Percentiles rank a stretch among this genome's conserved stretches.
Evolutionary conservation across 2,113 vertebrate species (phyloP).

Genomic region (Chaetops frenatus): DNA sequence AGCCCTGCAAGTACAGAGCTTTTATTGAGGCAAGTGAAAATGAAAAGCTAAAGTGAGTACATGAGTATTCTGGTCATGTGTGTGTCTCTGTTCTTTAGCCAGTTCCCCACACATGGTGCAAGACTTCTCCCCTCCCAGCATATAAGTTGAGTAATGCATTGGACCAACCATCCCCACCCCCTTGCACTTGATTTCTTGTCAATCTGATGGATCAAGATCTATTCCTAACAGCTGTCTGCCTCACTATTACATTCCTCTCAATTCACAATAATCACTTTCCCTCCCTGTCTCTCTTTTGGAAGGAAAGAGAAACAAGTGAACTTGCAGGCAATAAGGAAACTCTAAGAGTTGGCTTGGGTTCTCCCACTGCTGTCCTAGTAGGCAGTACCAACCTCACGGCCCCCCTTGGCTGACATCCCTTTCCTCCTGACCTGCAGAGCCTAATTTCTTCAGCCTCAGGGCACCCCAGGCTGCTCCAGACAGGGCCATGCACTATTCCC

Average conservation of each 20-base stretch:
- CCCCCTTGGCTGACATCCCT: neutral
- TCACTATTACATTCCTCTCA: neutral
- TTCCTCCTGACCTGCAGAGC: neutral
- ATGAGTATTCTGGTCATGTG: neutral
- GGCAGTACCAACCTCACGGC: neutral
- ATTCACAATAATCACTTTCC: neutral
- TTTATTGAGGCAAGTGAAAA: neutral
- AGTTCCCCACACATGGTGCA: neutral
- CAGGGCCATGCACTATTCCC: neutral
- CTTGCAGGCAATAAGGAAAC: neutral
- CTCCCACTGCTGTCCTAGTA: neutral
- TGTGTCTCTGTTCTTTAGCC: neutral
- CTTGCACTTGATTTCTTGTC: neutral
- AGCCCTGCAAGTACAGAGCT: neutral
- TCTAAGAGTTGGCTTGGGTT: neutral
- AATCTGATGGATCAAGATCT: neutral
- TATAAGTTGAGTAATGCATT: neutral
- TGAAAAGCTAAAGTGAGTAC: neutral
- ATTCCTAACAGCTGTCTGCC: neutral
- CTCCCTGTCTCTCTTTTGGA: neutral
- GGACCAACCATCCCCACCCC: neutral
- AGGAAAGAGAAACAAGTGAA: neutral
- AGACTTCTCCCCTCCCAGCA: neutral
- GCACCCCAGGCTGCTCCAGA: rapidly evolving
- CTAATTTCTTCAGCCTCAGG: neutral